Evolutionary conservation across 2,113 vertebrate genomes (phyloP).

Genomic region (Alethe castanea): DNA sequence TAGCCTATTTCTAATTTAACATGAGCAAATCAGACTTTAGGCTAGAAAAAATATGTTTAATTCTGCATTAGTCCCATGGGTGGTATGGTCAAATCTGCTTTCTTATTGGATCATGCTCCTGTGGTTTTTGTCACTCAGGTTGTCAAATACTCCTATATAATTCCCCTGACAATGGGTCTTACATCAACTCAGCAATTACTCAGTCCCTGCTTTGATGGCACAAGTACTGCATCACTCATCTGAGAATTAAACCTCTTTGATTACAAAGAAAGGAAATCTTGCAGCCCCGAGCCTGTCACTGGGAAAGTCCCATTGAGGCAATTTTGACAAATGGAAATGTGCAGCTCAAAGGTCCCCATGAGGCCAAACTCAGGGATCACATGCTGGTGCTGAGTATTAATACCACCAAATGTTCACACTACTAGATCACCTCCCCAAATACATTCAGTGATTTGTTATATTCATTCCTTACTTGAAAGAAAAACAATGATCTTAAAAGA

Average conservation of each 20-base stretch:
- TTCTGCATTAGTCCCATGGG: conserved; percentile 24
- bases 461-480: not conserved
- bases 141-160: conserved; percentile 21
- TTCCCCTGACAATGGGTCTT: conserved; percentile 11
- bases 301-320: not conserved
- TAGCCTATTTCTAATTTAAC: conserved; percentile 22
- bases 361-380: rapidly evolving
- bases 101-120: conserved; percentile 30
- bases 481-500: not conserved
- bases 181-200: conserved; percentile 22
- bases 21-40: conserved; percentile 17
- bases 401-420: not conserved
- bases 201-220: not conserved
- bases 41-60: conserved; percentile 15
- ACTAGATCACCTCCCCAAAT: not conserved
- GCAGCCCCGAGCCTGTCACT: not conserved
- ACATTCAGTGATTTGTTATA: not conserved
- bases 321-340: not conserved
- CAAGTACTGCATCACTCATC: conserved; percentile 3
- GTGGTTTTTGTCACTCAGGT: conserved; percentile 10
- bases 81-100: conserved; percentile 26
- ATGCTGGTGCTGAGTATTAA: not conserved
- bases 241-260: not conserved
- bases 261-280: not conserved
- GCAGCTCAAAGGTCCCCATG: not conserved